These are phyloP conservation scores for Callopanchax toddi DNA, from an alignment of 2,113 vertebrate species.

Conservation along the genomic window DNA sequence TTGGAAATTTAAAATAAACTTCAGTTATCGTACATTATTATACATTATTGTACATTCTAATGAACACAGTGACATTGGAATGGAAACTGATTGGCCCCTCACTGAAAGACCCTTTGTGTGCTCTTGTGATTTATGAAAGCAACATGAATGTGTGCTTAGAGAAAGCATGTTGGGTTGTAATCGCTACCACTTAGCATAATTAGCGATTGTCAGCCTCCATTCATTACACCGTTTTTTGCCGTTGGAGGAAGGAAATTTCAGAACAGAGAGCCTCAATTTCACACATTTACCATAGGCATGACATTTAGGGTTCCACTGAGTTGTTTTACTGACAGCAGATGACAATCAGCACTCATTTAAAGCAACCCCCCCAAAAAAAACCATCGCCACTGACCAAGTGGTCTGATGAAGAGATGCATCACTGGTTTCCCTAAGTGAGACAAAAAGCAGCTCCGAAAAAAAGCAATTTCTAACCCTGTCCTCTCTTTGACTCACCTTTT, in stretches of 20 bases:
- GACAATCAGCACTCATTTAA: background rate
- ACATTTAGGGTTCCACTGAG: background rate
- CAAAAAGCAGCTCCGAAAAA: constrained; percentile 7
- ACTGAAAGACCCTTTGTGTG: constrained; percentile 54
- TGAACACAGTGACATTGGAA: constrained; percentile 39
- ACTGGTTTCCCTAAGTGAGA: constrained; percentile 8
- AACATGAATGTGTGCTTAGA: constrained; percentile 57
- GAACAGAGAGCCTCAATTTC: constrained; percentile 14
- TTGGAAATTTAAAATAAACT: constrained; percentile 12
- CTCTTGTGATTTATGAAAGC: constrained; percentile 58
- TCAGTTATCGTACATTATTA: constrained; percentile 9
- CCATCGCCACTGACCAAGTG: constrained; percentile 2
- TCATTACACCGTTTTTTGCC: constrained; percentile 42
- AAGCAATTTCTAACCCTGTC: background rate
- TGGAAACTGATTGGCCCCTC: constrained; percentile 36
- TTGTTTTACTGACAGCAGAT: background rate
- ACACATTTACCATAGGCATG: background rate
- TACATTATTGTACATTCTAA: background rate
- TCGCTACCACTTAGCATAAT: constrained; percentile 70
- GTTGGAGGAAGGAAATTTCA: constrained; percentile 19
- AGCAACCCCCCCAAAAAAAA: no score
- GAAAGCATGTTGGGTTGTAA: constrained; percentile 61
- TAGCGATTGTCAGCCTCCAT: constrained; percentile 62
- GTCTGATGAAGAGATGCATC: background rate
- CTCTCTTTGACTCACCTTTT: constrained; percentile 55